These are phyloP conservation scores for Leptinotarsa undecemlineata DNA, from an alignment of 1,140 invertebrate species.

Conservation along the genomic window DNA sequence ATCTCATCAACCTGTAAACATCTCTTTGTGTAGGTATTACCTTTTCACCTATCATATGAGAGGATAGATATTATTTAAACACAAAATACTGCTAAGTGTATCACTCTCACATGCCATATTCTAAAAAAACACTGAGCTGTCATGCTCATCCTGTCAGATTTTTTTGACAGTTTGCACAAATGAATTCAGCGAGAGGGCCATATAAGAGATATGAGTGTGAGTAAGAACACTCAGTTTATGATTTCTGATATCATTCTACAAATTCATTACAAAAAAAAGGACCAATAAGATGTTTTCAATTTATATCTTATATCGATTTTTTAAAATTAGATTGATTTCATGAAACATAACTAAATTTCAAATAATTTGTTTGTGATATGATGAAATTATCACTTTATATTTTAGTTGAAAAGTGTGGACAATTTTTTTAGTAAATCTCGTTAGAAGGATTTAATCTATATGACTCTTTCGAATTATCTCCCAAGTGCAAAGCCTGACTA, in stretches of 20 bases:
- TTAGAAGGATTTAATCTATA: neutral
- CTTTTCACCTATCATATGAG: constrained; percentile 41
- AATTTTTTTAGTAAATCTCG: too few species aligned
- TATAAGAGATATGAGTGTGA: too few species aligned
- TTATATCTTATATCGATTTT: too few species aligned
- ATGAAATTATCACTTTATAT: neutral
- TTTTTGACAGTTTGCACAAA: constrained; percentile 39
- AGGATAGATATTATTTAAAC: constrained; percentile 35
- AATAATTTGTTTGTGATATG: neutral
- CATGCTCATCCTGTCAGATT: constrained; percentile 45
- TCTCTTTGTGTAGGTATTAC: constrained; percentile 34
- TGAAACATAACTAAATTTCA: neutral
- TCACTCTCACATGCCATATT: constrained; percentile 50
- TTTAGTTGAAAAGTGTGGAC: neutral
- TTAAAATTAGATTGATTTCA: too few species aligned
- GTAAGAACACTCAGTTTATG: too few species aligned
- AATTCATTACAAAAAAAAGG: too few species aligned
- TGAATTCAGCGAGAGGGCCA: too few species aligned
- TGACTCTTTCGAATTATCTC: neutral
- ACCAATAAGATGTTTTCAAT: too few species aligned
- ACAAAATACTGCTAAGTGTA: constrained; percentile 38
- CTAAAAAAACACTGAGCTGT: constrained; percentile 44
- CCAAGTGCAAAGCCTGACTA: constrained; percentile 16
- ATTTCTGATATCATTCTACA: too few species aligned
- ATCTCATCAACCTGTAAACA: constrained; percentile 3